These are phyloP conservation scores for Heliconius congener DNA, from an alignment of 1,140 invertebrate species.

Conservation along the genomic window DNA sequence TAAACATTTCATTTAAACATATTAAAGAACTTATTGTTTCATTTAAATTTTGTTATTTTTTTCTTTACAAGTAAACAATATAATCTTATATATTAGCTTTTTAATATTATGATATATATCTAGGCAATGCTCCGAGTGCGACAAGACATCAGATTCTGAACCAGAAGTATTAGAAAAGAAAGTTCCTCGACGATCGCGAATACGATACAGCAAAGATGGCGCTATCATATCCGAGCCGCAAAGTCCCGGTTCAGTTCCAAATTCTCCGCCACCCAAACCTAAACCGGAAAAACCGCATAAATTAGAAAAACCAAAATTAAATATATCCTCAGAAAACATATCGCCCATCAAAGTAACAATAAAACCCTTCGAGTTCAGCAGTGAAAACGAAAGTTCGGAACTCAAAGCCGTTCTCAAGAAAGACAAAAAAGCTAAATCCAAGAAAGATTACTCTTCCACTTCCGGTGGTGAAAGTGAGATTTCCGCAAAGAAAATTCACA, in stretches of 20 bases:
- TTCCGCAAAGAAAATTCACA: slow-evolving; percentile 68
- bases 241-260: slow-evolving; percentile 59
- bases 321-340: slow-evolving; percentile 56
- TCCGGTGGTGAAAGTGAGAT: slow-evolving; percentile 52
- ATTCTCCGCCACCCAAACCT: slow-evolving; percentile 57
- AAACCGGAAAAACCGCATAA: slow-evolving; percentile 58
- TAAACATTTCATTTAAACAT: no score
- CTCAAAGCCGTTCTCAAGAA: slow-evolving; percentile 55
- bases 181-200: slow-evolving; percentile 88
- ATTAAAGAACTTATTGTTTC: no score
- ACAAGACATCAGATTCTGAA: slow-evolving; percentile 91
- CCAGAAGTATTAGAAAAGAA: slow-evolving; percentile 88
- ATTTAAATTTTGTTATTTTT: no score
- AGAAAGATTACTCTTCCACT: slow-evolving; percentile 62
- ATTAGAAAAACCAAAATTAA: slow-evolving; percentile 50
- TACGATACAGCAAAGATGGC: slow-evolving; percentile 88
- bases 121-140: slow-evolving; percentile 94
- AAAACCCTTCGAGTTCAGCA: slow-evolving; percentile 82
- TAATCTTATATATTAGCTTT: no score
- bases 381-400: slow-evolving; percentile 57
- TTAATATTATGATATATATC: slow-evolving; percentile 30
- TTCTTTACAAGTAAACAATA: no score
- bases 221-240: slow-evolving; percentile 66
- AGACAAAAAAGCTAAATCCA: slow-evolving; percentile 56
- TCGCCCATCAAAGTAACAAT: slow-evolving; percentile 83